Percentiles rank a stretch among this genome's conserved stretches.
Conservation (phyloP, 2,113 vertebrate genomes). For the Anas platyrhynchos region DNA sequence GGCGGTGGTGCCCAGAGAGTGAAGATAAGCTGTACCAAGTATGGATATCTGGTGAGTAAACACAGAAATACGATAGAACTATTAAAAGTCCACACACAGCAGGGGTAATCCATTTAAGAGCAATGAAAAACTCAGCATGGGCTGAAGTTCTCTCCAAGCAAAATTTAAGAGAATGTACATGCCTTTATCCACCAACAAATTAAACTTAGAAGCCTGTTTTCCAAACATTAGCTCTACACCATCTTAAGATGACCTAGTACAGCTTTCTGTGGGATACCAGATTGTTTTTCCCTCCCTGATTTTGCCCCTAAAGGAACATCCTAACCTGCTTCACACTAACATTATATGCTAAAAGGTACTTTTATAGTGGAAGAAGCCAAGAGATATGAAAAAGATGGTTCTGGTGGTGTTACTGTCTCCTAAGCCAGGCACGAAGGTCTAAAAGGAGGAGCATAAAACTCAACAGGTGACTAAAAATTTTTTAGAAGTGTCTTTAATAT, state of each 20-base stretch:
- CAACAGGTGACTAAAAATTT: background rate
- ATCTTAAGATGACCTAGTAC: background rate
- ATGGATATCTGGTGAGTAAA: background rate
- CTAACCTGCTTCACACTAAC: background rate
- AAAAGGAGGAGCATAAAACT: background rate
- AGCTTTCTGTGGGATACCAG: background rate
- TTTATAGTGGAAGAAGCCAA: accelerated
- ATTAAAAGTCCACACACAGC: slow-evolving; percentile 4
- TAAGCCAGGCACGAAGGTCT: background rate
- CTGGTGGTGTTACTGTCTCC: background rate
- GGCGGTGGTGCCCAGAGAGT: background rate
- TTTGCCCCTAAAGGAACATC: background rate
- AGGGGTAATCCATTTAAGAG: background rate
- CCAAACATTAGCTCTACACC: background rate
- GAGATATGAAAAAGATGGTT: background rate
- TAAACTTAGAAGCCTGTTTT: background rate
- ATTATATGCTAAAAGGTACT: background rate
- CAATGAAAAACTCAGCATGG: slow-evolving; percentile 2
- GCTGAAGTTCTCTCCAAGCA: background rate
- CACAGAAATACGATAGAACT: background rate
- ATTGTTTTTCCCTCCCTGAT: background rate
- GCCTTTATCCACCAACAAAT: background rate
- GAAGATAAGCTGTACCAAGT: background rate
- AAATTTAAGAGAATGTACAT: background rate
- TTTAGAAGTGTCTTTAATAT: background rate